Conservation (phyloP, 35 echinoderm and acorn worm genomes). For the Apostichopus japonicus region DNA sequence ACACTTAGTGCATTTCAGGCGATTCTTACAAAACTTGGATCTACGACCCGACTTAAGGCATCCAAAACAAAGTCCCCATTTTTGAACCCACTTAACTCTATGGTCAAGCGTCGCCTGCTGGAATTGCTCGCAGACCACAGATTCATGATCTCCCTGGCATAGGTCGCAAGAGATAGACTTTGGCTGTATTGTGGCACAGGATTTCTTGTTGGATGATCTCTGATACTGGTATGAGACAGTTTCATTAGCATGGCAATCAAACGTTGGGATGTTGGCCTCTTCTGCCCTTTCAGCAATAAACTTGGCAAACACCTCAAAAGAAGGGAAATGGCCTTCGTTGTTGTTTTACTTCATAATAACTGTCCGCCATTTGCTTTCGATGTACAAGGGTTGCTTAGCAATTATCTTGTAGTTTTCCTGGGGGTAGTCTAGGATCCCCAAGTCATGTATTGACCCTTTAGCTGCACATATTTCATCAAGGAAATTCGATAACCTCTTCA, state of each 20-base stretch:
- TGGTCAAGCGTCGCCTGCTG: no score
- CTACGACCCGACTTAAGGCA: conserved; percentile 59
- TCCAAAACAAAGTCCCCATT: conserved; percentile 57
- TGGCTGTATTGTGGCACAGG: no score
- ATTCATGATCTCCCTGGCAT: no score
- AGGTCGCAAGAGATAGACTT: no score
- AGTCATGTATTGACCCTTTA: no score
- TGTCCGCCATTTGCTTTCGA: conserved; percentile 58
- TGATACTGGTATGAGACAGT: background rate
- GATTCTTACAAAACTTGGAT: conserved; percentile 60
- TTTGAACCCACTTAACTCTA: no score
- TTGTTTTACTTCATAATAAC: conserved; percentile 21
- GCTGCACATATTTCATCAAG: no score
- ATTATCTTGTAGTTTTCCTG: conserved; percentile 74
- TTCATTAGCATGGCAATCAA: background rate
- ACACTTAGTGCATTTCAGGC: background rate
- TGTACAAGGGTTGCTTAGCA: conserved; percentile 68
- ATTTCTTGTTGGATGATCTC: no score
- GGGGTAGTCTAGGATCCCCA: conserved; percentile 54
- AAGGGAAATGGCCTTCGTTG: conserved; percentile 23
- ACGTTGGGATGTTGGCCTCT: no score
- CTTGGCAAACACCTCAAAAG: background rate
- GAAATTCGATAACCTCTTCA: background rate
- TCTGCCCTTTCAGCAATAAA: conserved; percentile 38
- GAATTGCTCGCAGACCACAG: conserved; percentile 34